Base-by-base conservation (phyloP, 2,797 vertebrate genomes). In the Hippocampus kuda region DNA sequence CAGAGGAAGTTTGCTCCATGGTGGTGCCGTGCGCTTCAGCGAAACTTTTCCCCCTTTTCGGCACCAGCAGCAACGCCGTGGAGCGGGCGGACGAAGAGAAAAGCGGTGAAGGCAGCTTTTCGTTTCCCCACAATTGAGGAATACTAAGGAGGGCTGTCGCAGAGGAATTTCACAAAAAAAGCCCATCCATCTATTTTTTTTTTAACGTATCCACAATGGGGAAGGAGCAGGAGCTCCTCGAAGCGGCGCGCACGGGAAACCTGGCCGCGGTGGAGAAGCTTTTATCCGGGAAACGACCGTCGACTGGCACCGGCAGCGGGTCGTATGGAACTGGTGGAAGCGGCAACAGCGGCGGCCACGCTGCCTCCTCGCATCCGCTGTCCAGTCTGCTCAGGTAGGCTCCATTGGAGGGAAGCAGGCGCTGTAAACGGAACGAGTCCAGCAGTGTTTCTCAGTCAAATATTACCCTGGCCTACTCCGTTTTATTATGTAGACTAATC, bases 141-240 rank as follows among this genome's bases (percentile, higher is more conserved):
- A 74, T 83, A 84, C 67, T 79, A 77, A 26, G 61, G 54, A 42
- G 65, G 75, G 66, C 42, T 67, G 74, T 80, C 86, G 71, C 72
- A 59, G 73, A 82, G 84, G 82, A 87, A 85, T 87, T 85, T 68
- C 76, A 77, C 78, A 75, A 66, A 67, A 73, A 69, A 68, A 79
- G 74, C 77, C 71, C 48, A 51, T 67, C 70, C 73, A 79, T 68
- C 68, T 85, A 65, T 78, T 81, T 65, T 6, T 67, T 9, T 30
- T 78, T 68, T 72, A 76, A 74, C 81, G 81, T 77, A 85, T 78
- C 69, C 79, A 89, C 85, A 83, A 97, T 98, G 96, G 96, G 96
- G 91, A 97, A 96, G 88, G 96, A 98, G 91, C 96, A 98, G 90
- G 96, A 98, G 90, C 93, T 98, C 76, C 90, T 98, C 64, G 96